Base-by-base conservation (phyloP, 2,888 invertebrate species). In the Tipula confusa region DNA sequence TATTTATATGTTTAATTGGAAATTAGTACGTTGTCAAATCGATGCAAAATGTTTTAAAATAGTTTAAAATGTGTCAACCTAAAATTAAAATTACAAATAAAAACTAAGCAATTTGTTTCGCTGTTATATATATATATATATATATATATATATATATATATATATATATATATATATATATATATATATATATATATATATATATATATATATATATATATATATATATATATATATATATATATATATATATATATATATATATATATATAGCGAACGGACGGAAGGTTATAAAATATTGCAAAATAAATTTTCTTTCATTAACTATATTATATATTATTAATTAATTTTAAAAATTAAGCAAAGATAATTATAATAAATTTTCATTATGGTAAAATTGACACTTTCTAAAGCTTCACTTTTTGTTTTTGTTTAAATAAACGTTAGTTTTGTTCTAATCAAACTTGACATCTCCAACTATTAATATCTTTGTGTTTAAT, bases 11-110 rank as follows among this genome's bases (percentile, higher is more conserved):
- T n/a, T n/a, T 24, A 64, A 64, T 3, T 64, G 11, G 9, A 64
- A 64, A 64, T 64, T 64, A 64, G 24, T 64, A 24, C 64, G 64
- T 64, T 64, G 64, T 64, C 64, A 64, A 64, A 64, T 64, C 64
- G 64, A 9, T 64, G 64, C 24, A 43, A 43, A 6, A 36, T 36
- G 36, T 9, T 9, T 36, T 36, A 36, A 9, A 36, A 36, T 36
- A 64, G 43, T 31, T n/a, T n/a, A 64, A 24, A 64, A 64, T 64
- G 64, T 64, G 64, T 64, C 64, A 64, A n/a, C n/a, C n/a, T n/a
- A n/a, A n/a, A 24, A 64, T 24, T 38, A 13, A 13, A 38, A 38
- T 38, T 24, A 64, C 9, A 24, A 9, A 24, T 11, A 24, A 24
- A 64, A 24, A 9, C 9, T 64, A 64, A 64, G 18, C 24, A 64